These are phyloP conservation scores for Micromys minutus DNA, from an alignment of 2,113 vertebrate genomes.

Conservation along the genomic window DNA sequence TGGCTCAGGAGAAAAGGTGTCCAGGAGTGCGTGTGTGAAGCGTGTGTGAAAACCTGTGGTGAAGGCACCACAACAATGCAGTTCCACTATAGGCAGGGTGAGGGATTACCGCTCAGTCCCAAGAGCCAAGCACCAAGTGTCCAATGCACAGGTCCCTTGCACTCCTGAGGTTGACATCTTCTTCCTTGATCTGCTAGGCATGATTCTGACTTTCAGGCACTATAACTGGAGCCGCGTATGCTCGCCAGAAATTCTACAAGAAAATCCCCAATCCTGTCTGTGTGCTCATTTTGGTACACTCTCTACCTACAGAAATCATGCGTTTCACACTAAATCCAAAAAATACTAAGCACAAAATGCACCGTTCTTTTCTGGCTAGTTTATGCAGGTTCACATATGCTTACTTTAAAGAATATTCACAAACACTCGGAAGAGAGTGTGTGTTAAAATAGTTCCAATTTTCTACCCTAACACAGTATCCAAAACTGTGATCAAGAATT, in stretches of 20 bases:
- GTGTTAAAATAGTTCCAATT: neutral
- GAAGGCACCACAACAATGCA: neutral
- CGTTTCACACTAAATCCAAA: slow-evolving; percentile 55
- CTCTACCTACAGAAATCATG: slow-evolving; percentile 75
- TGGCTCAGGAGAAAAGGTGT: neutral
- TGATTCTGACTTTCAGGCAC: slow-evolving; percentile 79
- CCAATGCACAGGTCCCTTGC: slow-evolving; percentile 20
- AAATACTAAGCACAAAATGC: slow-evolving; percentile 44
- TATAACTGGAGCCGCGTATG: slow-evolving; percentile 77
- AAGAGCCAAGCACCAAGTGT: accelerated
- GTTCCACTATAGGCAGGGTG: neutral
- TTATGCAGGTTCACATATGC: neutral
- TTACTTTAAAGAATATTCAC: neutral
- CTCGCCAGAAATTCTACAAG: slow-evolving; percentile 81
- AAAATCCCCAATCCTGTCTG: slow-evolving; percentile 80
- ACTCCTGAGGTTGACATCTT: slow-evolving; percentile 84
- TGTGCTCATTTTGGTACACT: slow-evolving; percentile 23
- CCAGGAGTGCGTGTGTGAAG: no score
- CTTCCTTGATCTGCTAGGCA: slow-evolving; percentile 82
- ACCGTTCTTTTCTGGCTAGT: neutral
- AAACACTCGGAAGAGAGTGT: neutral
- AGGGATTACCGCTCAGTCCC: slow-evolving; percentile 40
- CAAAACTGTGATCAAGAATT: slow-evolving; percentile 7
- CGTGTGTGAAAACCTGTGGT: slow-evolving; percentile 1
- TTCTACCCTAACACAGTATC: slow-evolving; percentile 37